Evolutionary conservation across 2,797 vertebrate species (phyloP).

Genomic region (Eospalax fontanierii): DNA sequence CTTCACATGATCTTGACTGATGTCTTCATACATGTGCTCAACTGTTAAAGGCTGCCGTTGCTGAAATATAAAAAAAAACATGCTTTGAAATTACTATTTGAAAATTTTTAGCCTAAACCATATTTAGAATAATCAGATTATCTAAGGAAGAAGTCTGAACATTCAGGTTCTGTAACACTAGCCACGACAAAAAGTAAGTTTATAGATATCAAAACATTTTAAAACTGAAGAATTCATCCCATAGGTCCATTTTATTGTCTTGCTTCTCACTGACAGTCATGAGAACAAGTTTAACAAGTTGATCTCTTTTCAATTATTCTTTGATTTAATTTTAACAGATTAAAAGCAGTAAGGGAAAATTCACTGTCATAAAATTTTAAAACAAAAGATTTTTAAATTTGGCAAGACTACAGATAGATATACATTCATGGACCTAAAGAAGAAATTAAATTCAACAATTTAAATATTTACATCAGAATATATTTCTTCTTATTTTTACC

Average conservation of each 20-base stretch:
- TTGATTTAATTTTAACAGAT: slow-evolving; percentile 38
- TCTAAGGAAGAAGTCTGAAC: not conserved
- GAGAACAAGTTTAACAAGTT: slow-evolving; percentile 56
- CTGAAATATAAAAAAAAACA: slow-evolving; percentile 86
- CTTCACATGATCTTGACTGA: slow-evolving; percentile 99
- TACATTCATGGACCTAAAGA: not conserved
- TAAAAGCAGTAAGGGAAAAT: slow-evolving; percentile 45
- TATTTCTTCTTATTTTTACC: slow-evolving; percentile 88
- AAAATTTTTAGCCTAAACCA: slow-evolving; percentile 44
- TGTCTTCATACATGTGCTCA: slow-evolving; percentile 98
- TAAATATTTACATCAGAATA: slow-evolving; percentile 50
- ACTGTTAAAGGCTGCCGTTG: slow-evolving; percentile 97
- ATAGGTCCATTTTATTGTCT: slow-evolving; percentile 34
- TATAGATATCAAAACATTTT: slow-evolving; percentile 42
- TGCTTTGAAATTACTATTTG: slow-evolving; percentile 59
- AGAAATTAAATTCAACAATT: slow-evolving; percentile 61
- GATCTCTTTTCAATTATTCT: slow-evolving; percentile 46
- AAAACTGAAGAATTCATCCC: slow-evolving; percentile 36
- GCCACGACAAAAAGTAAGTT: not conserved
- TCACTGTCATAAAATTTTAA: slow-evolving; percentile 40
- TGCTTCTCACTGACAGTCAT: not conserved
- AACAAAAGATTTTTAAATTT: slow-evolving; percentile 61
- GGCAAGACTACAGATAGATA: slow-evolving; percentile 33
- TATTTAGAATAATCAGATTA: slow-evolving; percentile 55
- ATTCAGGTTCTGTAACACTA: not conserved